phyloP scores from a whole-genome alignment of 2,113 vertebrate species.

The Elephantulus edwardii region DNA sequence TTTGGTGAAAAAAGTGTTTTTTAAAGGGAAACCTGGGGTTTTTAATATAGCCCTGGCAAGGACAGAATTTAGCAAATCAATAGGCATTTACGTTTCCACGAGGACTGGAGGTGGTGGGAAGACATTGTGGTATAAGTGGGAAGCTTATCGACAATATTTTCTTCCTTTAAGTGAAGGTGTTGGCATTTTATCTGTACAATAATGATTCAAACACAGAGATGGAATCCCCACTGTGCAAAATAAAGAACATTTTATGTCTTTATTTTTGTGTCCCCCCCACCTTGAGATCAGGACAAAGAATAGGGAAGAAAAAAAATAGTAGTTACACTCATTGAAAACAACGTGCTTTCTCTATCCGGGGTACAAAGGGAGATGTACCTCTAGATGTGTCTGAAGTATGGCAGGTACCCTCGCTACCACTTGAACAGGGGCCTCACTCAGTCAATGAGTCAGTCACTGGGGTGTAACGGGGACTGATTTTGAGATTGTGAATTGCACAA shows the following conservation, averaged over 20 bases:
- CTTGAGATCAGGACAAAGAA: conserved; percentile 13
- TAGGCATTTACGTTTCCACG: neutral
- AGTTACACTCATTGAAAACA: conserved; percentile 6
- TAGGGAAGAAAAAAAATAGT: neutral
- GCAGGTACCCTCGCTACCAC: neutral
- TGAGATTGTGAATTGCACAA: no score
- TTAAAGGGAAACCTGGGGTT: conserved; percentile 6
- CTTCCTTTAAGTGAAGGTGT: neutral
- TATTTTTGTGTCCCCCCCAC: neutral
- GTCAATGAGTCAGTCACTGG: no score
- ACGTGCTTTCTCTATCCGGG: conserved; percentile 8
- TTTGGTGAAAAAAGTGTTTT: conserved; percentile 17
- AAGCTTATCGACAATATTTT: neutral
- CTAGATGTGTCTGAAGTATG: neutral
- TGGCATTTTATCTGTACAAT: conserved; percentile 22
- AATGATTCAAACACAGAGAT: conserved; percentile 12
- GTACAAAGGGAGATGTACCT: neutral
- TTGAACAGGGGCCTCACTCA: no score
- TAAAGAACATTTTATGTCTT: conserved; percentile 1
- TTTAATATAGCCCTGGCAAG: conserved; percentile 26
- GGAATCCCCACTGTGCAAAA: conserved; percentile 30
- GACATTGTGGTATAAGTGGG: neutral
- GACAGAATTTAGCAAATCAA: conserved; percentile 49
- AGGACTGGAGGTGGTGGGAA: neutral
- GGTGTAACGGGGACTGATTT: no score